Evolutionary conservation across 2,113 vertebrate species (phyloP).

Genomic region (Conger conger): DNA sequence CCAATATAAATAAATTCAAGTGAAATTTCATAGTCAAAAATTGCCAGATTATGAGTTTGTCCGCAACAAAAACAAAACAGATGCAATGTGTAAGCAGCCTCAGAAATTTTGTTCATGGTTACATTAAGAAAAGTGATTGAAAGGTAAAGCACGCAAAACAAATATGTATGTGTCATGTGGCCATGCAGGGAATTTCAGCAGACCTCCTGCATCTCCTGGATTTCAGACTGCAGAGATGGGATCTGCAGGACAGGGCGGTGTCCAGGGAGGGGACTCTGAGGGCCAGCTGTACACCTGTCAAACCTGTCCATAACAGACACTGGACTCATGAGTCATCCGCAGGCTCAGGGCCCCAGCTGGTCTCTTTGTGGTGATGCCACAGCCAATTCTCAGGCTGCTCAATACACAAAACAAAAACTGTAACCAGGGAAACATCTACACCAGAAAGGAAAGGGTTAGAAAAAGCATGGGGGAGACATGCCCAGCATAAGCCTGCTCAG

Average conservation of each 20-base stretch:
- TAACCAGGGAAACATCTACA: slow-evolving; percentile 2
- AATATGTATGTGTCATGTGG: neutral
- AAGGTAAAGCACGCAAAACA: neutral
- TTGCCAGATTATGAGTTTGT: no score
- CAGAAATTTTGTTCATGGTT: neutral
- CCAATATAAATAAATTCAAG: no score
- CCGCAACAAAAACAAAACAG: no score
- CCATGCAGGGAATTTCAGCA: neutral
- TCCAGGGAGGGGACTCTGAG: slow-evolving; percentile 38
- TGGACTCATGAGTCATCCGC: slow-evolving; percentile 1
- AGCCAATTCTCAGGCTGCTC: neutral
- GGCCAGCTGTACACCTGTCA: slow-evolving; percentile 50
- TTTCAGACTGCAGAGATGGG: slow-evolving; percentile 66
- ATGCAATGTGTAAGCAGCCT: no score
- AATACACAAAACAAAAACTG: neutral
- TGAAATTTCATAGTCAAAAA: no score
- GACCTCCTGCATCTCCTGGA: slow-evolving; percentile 65
- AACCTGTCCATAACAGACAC: slow-evolving; percentile 52
- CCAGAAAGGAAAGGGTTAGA: neutral
- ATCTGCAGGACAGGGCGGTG: slow-evolving; percentile 48
- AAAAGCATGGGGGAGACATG: neutral
- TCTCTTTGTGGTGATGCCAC: neutral
- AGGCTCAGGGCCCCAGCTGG: neutral
- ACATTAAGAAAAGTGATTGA: neutral
- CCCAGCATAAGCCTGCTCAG: neutral